A percentile compares a stretch with the other conserved stretches of the same genome.
Evolutionary conservation across 2,888 invertebrate species (phyloP).

Genomic region (Calephelis perditalis): DNA sequence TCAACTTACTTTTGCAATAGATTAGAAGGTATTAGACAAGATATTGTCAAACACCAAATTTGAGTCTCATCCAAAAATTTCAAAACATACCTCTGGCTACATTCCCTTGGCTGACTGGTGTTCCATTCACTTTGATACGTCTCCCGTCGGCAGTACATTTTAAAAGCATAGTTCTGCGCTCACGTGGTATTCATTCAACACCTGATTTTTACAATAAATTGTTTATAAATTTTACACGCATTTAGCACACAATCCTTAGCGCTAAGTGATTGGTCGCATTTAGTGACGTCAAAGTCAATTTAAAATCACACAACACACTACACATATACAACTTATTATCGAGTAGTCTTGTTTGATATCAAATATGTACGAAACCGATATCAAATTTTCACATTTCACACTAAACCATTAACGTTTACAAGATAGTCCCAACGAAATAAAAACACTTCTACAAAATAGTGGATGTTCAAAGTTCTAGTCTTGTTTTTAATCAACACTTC

Average conservation of each 20-base stretch:
- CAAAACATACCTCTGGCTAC: conserved; percentile 64
- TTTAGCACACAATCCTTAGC: conserved; percentile 41
- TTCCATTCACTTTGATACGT: conserved; percentile 70
- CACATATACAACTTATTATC: conserved; percentile 43
- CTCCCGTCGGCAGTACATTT: conserved; percentile 74
- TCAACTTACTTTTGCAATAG: no score
- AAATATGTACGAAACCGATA: conserved; percentile 32
- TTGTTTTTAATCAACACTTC: not conserved
- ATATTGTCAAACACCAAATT: no score
- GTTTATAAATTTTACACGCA: conserved; percentile 49
- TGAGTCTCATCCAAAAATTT: no score
- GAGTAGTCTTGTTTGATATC: conserved; percentile 33
- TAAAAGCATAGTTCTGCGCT: conserved; percentile 64
- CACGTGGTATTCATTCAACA: conserved; percentile 57
- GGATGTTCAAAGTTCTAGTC: not conserved
- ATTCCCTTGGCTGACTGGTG: conserved; percentile 58
- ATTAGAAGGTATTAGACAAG: no score
- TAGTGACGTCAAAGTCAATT: conserved; percentile 71
- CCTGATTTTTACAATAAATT: conserved; percentile 40
- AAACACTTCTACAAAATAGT: not conserved
- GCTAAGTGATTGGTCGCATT: conserved; percentile 59
- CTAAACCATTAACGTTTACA: conserved; percentile 14
- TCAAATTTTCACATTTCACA: conserved; percentile 43
- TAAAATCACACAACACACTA: conserved; percentile 50
- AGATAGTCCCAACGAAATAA: not conserved